Percentiles rank a stretch among this genome's conserved stretches.
phyloP scores from a whole-genome alignment of 2,888 invertebrate species.

The Amphipyra berbera region DNA sequence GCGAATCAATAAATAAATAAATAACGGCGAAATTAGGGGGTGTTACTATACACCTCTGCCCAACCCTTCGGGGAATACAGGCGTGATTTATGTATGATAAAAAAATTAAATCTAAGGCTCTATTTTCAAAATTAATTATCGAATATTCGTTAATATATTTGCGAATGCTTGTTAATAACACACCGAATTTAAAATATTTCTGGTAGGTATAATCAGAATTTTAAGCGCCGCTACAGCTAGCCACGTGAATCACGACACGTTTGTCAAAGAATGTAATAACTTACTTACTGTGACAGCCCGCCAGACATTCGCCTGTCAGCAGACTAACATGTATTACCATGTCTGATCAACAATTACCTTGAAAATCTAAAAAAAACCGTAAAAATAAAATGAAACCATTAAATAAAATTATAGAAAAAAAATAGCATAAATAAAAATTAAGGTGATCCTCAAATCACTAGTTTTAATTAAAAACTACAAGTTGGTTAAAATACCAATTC shows the following conservation, averaged over 20 bases:
- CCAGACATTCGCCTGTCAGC: slow-evolving; percentile 1
- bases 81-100: too few species aligned
- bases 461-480: neutral
- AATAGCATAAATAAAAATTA: neutral
- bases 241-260: slow-evolving; percentile 10
- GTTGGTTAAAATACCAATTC: too few species aligned
- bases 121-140: too few species aligned
- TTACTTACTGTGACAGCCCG: slow-evolving; percentile 16
- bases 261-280: slow-evolving; percentile 9
- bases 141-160: too few species aligned
- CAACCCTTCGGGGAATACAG: too few species aligned
- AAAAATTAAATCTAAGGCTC: too few species aligned
- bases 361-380: neutral
- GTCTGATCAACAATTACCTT: neutral
- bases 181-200: too few species aligned
- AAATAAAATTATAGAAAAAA: neutral
- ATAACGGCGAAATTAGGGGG: too few species aligned
- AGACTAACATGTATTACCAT: slow-evolving; percentile 22
- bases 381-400: neutral
- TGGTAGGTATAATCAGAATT: neutral
- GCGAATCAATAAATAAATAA: too few species aligned
- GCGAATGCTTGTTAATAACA: too few species aligned
- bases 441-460: too few species aligned
- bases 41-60: too few species aligned
- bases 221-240: neutral